Evolutionary conservation across 30 jellyfish, hydroid and myxozoan species (phyloP).

Genomic region (Aurelia aurita complex sp. Pacific): DNA sequence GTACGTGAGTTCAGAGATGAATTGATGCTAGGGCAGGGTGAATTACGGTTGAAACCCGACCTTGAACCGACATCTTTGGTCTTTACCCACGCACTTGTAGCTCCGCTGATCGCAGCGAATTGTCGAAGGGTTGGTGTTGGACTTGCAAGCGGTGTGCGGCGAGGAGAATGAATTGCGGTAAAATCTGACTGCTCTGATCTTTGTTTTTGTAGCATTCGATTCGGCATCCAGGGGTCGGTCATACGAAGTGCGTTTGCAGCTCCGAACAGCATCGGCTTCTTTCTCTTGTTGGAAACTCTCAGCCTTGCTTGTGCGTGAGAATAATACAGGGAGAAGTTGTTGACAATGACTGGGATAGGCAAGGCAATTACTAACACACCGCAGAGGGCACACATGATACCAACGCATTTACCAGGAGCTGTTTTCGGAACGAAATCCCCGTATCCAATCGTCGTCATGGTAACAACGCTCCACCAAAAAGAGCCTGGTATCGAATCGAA

Average conservation of each 20-base stretch:
- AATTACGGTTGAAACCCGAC: conserved; percentile 28
- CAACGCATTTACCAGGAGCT: conserved; percentile 87
- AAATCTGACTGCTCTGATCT: conserved; percentile 61
- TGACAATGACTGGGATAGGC: conserved; percentile 91
- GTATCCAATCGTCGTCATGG: conserved; percentile 96
- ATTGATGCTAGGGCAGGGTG: conserved; percentile 68
- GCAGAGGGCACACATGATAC: conserved; percentile 92
- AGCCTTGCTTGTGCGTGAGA: conserved; percentile 90
- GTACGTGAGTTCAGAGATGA: conserved; percentile 64
- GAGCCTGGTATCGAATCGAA: conserved; percentile 91
- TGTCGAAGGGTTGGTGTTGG: conserved; percentile 65
- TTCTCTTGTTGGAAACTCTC: conserved; percentile 69
- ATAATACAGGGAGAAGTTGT: conserved; percentile 85
- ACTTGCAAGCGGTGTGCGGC: conserved; percentile 78
- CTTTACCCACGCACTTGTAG: conserved; percentile 26
- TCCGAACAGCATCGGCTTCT: conserved; percentile 56
- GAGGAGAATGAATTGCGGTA: conserved; percentile 52
- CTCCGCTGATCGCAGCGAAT: conserved; percentile 37
- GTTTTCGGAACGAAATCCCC: conserved; percentile 93
- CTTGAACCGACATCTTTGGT: conserved; percentile 28
- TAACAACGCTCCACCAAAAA: conserved; percentile 96
- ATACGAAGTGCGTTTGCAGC: conserved; percentile 82
- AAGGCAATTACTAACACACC: conserved; percentile 90
- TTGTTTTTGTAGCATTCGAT: conserved; percentile 53
- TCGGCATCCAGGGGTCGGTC: conserved; percentile 78